Evolutionary conservation across 2,797 vertebrate species (phyloP).

Genomic region (Diglossa cyanea): DNA sequence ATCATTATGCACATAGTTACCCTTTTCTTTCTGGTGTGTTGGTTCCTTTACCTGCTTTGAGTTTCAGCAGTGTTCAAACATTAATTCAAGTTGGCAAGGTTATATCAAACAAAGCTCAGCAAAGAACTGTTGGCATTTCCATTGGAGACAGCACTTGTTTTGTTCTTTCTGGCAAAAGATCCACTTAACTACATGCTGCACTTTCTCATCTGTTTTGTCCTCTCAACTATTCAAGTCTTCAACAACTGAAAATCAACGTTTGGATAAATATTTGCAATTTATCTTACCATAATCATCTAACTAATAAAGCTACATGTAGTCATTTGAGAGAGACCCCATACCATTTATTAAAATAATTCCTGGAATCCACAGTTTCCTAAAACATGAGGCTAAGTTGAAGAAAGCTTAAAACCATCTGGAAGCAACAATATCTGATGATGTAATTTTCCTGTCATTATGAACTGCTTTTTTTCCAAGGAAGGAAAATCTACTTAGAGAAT

Average conservation of each 20-base stretch:
- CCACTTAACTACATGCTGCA: not conserved
- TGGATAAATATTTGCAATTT: not conserved
- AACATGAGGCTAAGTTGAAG: slow-evolving; percentile 1
- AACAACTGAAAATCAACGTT: not conserved
- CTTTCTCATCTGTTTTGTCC: not conserved
- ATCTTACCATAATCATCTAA: not conserved
- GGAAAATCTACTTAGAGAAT: slow-evolving; percentile 40
- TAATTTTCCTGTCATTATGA: slow-evolving; percentile 33
- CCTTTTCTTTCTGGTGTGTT: not conserved
- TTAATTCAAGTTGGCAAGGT: not conserved
- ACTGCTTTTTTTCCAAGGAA: slow-evolving; percentile 27
- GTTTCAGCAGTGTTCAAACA: slow-evolving; percentile 18
- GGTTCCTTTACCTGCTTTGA: slow-evolving; percentile 31
- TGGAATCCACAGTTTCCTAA: not conserved
- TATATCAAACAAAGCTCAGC: slow-evolving; percentile 2
- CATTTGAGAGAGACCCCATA: not conserved
- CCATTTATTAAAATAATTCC: not conserved
- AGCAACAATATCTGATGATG: not conserved
- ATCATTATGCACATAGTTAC: slow-evolving; percentile 13
- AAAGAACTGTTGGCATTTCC: not conserved
- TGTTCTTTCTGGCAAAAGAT: not conserved
- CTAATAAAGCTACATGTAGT: not conserved
- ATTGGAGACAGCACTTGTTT: not conserved
- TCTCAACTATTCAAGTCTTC: not conserved
- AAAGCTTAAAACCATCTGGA: slow-evolving; percentile 47